phyloP scores from a whole-genome alignment of 2,888 invertebrate genomes.

The Tachina fera region DNA sequence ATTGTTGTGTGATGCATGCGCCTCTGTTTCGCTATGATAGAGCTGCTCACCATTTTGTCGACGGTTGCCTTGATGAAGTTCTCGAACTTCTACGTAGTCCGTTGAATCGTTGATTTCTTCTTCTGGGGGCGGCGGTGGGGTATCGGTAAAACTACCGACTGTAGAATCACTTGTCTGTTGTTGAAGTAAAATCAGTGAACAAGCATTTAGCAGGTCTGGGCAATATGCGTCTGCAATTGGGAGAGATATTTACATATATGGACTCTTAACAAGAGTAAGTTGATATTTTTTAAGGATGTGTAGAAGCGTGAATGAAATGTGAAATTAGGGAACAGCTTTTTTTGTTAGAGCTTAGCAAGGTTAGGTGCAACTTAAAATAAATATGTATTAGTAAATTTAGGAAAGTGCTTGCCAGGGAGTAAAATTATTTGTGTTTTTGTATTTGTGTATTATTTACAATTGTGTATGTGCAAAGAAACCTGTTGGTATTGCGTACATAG shows the following conservation, averaged over 20 bases:
- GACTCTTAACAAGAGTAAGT: neutral
- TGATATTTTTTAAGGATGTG: neutral
- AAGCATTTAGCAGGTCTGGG: constrained; percentile 81
- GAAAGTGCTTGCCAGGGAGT: no score
- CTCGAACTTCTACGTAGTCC: constrained; percentile 81
- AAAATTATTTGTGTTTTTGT: no score
- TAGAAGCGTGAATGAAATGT: neutral
- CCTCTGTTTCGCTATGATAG: constrained; percentile 20
- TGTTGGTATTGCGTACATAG: no score
- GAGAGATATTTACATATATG: neutral
- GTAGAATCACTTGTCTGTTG: constrained; percentile 79
- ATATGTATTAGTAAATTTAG: neutral
- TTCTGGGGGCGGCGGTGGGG: constrained; percentile 73
- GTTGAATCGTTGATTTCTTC: constrained; percentile 72
- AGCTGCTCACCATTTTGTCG: constrained; percentile 43
- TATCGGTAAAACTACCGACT: constrained; percentile 78
- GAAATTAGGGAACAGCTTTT: neutral
- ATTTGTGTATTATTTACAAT: no score
- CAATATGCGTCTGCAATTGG: constrained; percentile 79
- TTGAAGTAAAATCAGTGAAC: constrained; percentile 79
- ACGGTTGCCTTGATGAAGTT: constrained; percentile 67
- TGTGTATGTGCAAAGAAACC: no score
- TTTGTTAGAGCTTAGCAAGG: neutral
- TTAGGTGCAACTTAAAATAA: neutral
- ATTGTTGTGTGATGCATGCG: constrained; percentile 18